phyloP scores from a whole-genome alignment of 2,888 invertebrate genomes.

The Oligia latruncula region DNA sequence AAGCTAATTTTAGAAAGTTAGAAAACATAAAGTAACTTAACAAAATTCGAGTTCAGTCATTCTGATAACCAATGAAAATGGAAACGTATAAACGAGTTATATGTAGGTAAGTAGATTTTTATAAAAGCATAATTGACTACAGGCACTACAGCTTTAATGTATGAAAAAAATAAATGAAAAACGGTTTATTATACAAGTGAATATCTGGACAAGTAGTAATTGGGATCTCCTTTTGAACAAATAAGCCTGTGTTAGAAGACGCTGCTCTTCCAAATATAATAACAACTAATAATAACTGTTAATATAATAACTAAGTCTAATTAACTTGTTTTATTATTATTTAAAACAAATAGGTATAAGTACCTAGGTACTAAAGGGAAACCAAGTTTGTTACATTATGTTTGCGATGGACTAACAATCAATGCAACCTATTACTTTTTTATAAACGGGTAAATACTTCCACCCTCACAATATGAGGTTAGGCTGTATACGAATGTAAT shows the following conservation, averaged over 20 bases:
- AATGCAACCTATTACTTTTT: not conserved
- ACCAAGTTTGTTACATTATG: not conserved
- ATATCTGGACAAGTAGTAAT: too few species aligned
- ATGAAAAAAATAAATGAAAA: not conserved
- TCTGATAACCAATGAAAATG: not conserved
- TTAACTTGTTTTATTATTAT: too few species aligned
- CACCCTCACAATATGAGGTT: not conserved
- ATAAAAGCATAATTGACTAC: not conserved
- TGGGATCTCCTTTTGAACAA: too few species aligned
- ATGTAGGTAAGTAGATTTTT: not conserved
- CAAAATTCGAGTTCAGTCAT: not conserved
- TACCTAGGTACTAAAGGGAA: too few species aligned
- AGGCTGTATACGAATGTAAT: slow-evolving; percentile 15
- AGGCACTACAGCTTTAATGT: too few species aligned
- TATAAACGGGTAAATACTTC: not conserved
- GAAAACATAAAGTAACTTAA: not conserved
- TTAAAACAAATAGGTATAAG: too few species aligned
- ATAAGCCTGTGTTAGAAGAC: too few species aligned
- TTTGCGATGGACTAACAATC: not conserved
- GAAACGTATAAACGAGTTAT: not conserved
- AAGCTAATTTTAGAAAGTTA: too few species aligned
- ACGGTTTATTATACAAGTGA: too few species aligned
- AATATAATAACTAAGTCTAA: too few species aligned
- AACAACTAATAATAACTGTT: too few species aligned
- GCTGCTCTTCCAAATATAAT: too few species aligned